Base-by-base conservation (phyloP, 1,140 invertebrate species). In the Aleiodes sp. region DNA sequence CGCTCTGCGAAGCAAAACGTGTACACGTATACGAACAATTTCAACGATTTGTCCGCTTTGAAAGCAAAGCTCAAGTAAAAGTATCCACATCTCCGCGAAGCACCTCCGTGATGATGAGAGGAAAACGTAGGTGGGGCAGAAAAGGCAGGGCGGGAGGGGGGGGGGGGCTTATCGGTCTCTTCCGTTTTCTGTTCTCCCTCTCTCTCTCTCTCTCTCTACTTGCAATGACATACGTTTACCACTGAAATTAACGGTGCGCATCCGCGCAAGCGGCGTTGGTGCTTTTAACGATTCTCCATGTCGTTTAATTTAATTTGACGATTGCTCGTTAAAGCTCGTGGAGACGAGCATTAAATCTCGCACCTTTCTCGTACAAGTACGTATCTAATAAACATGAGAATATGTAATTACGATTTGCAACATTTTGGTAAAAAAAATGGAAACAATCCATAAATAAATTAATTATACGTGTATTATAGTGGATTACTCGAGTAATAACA, bases 241-340 rank as follows among this genome's bases (percentile, higher is more conserved):
- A 29, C 70, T 61, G 66, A 46, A 76, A 69, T 78, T 76, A 78
- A 76, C 76, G 73, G 74, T 62, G 72, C 57, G 73, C 70, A 75
- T 73, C 73, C 69, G 65, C 62, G 64, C 70, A 37, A 61, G 61
- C 57, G 60, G 46, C 43, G 29, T 62, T 33, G 56, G 37, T 43
- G 68, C 70, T 76, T 72, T 77, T 76, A 79, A 79, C 73, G 78
- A 77, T 79, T 81, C 73, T 24, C 71, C 73, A 75, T 72, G 77
- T 79, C 74, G 73, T 81, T 80, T 82, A 82, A 81, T 80, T 81
- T 76, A 78, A 85, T 83, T 81, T 76, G 75, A 79, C 76, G 78
- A 85, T 83, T 79, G 78, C 71, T 80, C 76, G 77, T 81, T 85
- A 82, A 77, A 78, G 68, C 57, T 74, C 63, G 62, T 71, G 67